Evolutionary conservation across 2,113 vertebrate species (phyloP), one percentile per base, ranked within the genome.

Genomic region (Poeciliopsis retropinna): DNA sequence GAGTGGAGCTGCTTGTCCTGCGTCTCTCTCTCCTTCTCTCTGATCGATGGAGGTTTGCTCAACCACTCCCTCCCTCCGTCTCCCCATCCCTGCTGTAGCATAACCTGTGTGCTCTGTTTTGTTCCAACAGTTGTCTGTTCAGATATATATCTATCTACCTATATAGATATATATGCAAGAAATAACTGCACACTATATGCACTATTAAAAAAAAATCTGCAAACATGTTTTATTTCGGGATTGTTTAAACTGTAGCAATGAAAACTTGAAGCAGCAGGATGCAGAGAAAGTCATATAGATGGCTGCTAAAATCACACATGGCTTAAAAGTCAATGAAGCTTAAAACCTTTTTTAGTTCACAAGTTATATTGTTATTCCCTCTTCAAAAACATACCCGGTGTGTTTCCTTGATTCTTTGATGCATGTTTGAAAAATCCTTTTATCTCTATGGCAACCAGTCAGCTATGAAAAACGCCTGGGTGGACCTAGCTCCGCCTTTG

Each of bases 1-100:
- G 51, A 57, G 51, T 64, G 84, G 71, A 39, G 37, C 60, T 70
- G 61, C 75, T 63, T 69, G 27, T 22, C 12, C 37, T 65, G 25
- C 25, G n/a, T 22, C 67, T 61, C 70, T 64, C 64, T 11, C 60
- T 37, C 54, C 22, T 67, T 51, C 57, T 63, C 72, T 47, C 27
- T 67, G 51, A 57, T 57, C 51, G 51, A 57, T 57, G 47, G 47
- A 51, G 47, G 47, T 51, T 51, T 22, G 51, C 51, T 57, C 51
- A 22, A 57, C 51, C 51, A 57, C 51, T 57, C 51, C 51, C 51
- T 57, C 51, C 51, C 51, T 57, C 22, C 51, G 22, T 57, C 25
- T 57, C 22, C 51, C 25, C 19, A 57, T 10, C 25, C 51, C 51
- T 57, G 22, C 22, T 57, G 51, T 57, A 57, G 51, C 51, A 57